These are phyloP conservation scores for Eulithis testata DNA, from an alignment of 2,888 invertebrate species.

Conservation along the genomic window DNA sequence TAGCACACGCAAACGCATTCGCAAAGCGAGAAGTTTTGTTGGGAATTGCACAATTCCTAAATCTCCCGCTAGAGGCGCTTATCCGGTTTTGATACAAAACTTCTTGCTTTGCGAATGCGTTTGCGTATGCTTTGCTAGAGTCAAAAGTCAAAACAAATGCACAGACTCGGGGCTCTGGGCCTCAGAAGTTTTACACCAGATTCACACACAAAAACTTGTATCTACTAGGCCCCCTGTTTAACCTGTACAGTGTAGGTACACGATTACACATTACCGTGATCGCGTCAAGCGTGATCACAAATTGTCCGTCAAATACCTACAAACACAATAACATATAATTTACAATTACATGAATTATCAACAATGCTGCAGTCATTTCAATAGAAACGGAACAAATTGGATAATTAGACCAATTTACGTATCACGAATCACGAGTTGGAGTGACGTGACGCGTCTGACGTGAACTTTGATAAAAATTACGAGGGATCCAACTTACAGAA, in stretches of 20 bases:
- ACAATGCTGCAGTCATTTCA: slow-evolving; percentile 57
- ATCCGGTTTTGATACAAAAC: too few relatives aligned
- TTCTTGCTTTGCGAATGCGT: too few relatives aligned
- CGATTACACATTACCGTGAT: slow-evolving; percentile 18
- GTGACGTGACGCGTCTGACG: slow-evolving; percentile 45
- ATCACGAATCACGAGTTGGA: slow-evolving; percentile 67
- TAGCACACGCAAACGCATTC: too few relatives aligned
- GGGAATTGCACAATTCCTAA: too few relatives aligned
- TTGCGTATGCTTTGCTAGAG: too few relatives aligned
- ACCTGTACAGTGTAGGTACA: background rate
- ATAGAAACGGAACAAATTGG: slow-evolving; percentile 74
- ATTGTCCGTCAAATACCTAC: slow-evolving; percentile 30
- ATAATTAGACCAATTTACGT: slow-evolving; percentile 73
- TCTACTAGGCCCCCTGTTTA: background rate
- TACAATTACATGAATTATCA: slow-evolving; percentile 52
- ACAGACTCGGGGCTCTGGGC: too few relatives aligned
- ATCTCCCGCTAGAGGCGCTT: too few relatives aligned
- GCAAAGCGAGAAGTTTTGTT: too few relatives aligned
- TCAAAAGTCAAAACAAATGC: too few relatives aligned
- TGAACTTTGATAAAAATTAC: slow-evolving; percentile 34
- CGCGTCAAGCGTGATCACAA: slow-evolving; percentile 24
- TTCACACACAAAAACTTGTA: too few relatives aligned
- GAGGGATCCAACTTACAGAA: slow-evolving; percentile 20
- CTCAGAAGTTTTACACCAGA: too few relatives aligned
- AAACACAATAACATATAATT: slow-evolving; percentile 38